Evolutionary conservation across 2,797 vertebrate species (phyloP).

Genomic region (Microctenopoma lineatum): DNA sequence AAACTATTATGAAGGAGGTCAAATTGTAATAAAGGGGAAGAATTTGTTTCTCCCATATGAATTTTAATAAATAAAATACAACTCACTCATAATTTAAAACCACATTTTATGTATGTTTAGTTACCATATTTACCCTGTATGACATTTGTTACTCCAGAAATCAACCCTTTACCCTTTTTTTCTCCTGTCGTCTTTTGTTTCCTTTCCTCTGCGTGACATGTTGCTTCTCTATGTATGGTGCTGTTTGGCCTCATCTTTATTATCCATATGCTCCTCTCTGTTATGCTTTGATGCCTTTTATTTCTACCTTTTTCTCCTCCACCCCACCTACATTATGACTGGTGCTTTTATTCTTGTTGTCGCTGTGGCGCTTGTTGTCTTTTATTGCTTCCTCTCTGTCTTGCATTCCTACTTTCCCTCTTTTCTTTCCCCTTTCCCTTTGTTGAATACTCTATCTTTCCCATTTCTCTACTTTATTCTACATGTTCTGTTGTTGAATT

Average conservation of each 20-base stretch:
- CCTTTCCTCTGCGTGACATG: conserved; percentile 80
- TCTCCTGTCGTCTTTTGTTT: conserved; percentile 81
- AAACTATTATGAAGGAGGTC: not conserved
- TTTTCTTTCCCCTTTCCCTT: conserved; percentile 1
- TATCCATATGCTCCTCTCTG: conserved; percentile 63
- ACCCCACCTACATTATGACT: conserved; percentile 47
- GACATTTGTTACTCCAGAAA: conserved; percentile 72
- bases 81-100: not conserved
- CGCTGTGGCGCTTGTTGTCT: conserved; percentile 56
- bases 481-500: conserved; percentile 86
- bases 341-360: conserved; percentile 66
- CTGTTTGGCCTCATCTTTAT: conserved; percentile 68
- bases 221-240: conserved; percentile 80
- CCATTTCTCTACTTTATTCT: conserved; percentile 66
- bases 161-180: conserved; percentile 84
- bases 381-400: conserved; percentile 43
- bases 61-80: conserved; percentile 3
- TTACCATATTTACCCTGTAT: conserved; percentile 60
- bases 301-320: conserved; percentile 51
- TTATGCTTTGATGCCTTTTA: conserved; percentile 60
- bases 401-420: conserved; percentile 44
- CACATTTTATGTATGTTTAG: conserved; percentile 31
- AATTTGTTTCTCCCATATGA: not conserved
- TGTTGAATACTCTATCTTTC: conserved; percentile 56
- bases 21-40: not conserved